Percentiles rank a stretch among this genome's conserved stretches.
Conservation (phyloP, 37 sponge, comb jelly and placozoan species). For the Geodia barretti region DNA sequence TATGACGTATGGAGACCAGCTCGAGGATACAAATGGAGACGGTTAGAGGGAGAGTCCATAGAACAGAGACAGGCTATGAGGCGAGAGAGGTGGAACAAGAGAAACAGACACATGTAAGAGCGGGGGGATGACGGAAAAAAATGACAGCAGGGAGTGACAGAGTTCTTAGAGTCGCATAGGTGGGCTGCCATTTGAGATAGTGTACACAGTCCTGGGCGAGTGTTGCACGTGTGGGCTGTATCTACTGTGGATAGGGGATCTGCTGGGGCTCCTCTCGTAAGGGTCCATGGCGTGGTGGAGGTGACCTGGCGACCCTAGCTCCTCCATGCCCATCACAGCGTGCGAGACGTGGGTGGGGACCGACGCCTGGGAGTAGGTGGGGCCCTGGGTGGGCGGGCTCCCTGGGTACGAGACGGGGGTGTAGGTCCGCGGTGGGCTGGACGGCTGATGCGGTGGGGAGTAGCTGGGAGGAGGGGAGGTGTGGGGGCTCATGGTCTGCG, state of each 20-base stretch:
- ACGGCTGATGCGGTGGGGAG: constrained; percentile 50
- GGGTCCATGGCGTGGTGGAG: constrained; percentile 36
- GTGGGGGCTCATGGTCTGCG: constrained; percentile 30
- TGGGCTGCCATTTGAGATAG: constrained; percentile 49
- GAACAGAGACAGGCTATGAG: not conserved
- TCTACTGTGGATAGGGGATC: constrained; percentile 60
- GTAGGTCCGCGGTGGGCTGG: constrained; percentile 52
- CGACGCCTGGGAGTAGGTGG: constrained; percentile 32
- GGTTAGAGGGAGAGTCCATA: not conserved
- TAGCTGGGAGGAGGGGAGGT: constrained; percentile 69
- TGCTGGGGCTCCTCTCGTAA: constrained; percentile 55
- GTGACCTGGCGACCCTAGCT: constrained; percentile 42
- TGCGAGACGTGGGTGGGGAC: constrained; percentile 52
- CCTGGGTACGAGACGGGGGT: constrained; percentile 35
- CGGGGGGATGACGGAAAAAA: not conserved
- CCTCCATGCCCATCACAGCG: constrained; percentile 67
- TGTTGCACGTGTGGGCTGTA: constrained; percentile 30
- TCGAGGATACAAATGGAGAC: constrained; percentile 13
- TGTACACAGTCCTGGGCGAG: constrained; percentile 54
- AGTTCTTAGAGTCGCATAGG: constrained; percentile 18
- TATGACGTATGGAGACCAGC: constrained; percentile 42
- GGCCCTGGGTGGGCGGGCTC: constrained; percentile 24
- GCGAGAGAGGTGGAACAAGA: constrained; percentile 4
- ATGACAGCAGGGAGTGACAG: constrained; percentile 1
- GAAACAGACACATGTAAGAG: constrained; percentile 4